Conservation (phyloP, 2,888 invertebrate genomes). For the Netelia virgata region DNA sequence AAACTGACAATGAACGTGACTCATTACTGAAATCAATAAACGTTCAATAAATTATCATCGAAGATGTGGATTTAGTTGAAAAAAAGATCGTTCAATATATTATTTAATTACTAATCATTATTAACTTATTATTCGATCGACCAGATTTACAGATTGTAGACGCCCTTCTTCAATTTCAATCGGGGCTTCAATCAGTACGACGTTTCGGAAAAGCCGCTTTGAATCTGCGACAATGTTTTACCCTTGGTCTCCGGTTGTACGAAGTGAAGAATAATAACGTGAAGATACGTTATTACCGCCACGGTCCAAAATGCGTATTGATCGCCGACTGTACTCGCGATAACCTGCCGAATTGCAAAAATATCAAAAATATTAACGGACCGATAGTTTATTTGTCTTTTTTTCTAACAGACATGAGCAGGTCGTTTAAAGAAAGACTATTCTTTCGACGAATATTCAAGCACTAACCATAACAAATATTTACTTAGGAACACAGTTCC, state of each 20-base stretch:
- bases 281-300: conserved; percentile 53
- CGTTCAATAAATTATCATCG: no score
- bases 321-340: conserved; percentile 53
- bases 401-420: no score
- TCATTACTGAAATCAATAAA: no score
- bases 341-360: conserved; percentile 53
- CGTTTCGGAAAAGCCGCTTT: conserved; percentile 26
- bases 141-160: conserved; percentile 11
- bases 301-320: conserved; percentile 67
- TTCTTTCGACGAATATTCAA: no score
- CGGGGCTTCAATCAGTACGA: conserved; percentile 2
- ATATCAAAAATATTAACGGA: no score
- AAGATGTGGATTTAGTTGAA: no score
- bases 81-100: neutral
- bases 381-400: no score
- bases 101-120: neutral
- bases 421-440: no score
- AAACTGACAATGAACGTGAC: no score
- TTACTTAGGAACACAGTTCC: no score
- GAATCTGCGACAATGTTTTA: conserved; percentile 62
- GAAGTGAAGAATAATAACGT: conserved; percentile 54
- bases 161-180: conserved; percentile 6
- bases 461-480: no score
- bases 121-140: neutral
- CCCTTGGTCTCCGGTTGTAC: conserved; percentile 68